phyloP scores from a whole-genome alignment of 2,888 invertebrate species.

The Caenorhabditis uteleia region DNA sequence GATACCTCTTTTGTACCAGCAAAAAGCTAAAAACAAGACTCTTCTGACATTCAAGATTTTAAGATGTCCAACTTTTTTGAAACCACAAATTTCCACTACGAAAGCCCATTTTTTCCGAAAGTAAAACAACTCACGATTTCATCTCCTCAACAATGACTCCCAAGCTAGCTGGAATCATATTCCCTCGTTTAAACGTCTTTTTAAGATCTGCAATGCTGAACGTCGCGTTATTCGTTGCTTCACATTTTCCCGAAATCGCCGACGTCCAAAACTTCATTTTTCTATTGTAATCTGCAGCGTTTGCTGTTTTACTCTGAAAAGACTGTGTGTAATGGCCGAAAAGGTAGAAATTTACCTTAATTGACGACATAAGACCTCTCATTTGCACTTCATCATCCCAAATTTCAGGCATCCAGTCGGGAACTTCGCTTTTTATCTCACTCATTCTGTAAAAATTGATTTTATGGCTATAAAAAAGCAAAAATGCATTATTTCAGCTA shows the following conservation, averaged over 20 bases:
- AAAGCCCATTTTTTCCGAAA: no score
- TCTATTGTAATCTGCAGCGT: slow-evolving; percentile 61
- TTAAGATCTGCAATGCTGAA: slow-evolving; percentile 53
- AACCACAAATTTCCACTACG: no score
- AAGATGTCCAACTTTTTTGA: no score
- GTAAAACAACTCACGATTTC: slow-evolving; percentile 46
- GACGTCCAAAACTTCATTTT: slow-evolving; percentile 61
- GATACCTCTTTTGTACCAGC: no score
- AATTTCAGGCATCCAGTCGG: slow-evolving; percentile 31
- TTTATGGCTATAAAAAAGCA: no score
- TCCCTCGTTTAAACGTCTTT: slow-evolving; percentile 55
- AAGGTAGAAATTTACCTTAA: no score
- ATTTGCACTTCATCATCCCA: slow-evolving; percentile 52
- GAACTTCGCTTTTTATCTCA: no score
- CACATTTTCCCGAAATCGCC: slow-evolving; percentile 49
- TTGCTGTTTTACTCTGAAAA: slow-evolving; percentile 54
- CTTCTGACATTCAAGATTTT: no score
- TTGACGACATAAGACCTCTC: slow-evolving; percentile 56
- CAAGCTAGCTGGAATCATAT: slow-evolving; percentile 58
- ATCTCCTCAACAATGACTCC: slow-evolving; percentile 53
- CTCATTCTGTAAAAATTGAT: no score
- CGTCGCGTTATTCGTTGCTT: slow-evolving; percentile 48
- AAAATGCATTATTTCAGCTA: no score
- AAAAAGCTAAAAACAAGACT: no score
- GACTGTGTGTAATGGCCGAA: no score